These are phyloP conservation scores for Tinamus major DNA, from an alignment of 2,797 vertebrate species.

Conservation along the genomic window DNA sequence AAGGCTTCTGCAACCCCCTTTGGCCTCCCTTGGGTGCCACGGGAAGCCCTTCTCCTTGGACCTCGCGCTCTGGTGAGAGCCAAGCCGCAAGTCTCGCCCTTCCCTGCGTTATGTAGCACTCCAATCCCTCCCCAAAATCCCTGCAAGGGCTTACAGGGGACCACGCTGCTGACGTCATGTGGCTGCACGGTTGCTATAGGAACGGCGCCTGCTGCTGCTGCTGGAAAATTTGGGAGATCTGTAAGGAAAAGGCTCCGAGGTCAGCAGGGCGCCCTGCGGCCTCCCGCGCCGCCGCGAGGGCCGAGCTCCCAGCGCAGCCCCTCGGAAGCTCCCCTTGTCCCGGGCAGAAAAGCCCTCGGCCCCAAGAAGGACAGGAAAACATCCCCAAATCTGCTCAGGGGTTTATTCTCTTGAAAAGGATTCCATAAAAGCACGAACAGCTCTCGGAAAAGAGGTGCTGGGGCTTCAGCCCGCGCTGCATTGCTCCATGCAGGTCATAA, in stretches of 20 bases:
- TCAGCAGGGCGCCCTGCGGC: not conserved
- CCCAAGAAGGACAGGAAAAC: fast-evolving
- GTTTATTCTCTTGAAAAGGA: not conserved
- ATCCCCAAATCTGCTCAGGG: not conserved
- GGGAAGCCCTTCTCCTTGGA: not conserved
- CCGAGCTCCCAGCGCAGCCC: fast-evolving
- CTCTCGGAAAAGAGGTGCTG: not conserved
- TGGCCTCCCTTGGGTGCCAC: fast-evolving
- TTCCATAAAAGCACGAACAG: no score
- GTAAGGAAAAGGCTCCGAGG: not conserved
- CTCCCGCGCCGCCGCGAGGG: fast-evolving
- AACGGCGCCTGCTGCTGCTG: conserved; percentile 34
- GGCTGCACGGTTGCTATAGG: conserved; percentile 65
- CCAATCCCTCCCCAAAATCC: conserved; percentile 48
- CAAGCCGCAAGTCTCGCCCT: conserved; percentile 48
- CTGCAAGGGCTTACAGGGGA: conserved; percentile 55
- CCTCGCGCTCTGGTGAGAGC: conserved; percentile 53
- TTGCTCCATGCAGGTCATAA: not conserved
- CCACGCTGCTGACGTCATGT: conserved; percentile 31
- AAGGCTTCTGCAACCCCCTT: not conserved
- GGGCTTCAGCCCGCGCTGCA: fast-evolving
- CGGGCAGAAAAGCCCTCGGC: fast-evolving
- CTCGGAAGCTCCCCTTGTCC: no score
- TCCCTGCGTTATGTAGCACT: conserved; percentile 34
- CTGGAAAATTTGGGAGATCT: not conserved